A percentile compares a stretch with the other conserved stretches of the same genome.
Conservation (phyloP, 2,797 vertebrate species). For the Mus minutoides region DNA sequence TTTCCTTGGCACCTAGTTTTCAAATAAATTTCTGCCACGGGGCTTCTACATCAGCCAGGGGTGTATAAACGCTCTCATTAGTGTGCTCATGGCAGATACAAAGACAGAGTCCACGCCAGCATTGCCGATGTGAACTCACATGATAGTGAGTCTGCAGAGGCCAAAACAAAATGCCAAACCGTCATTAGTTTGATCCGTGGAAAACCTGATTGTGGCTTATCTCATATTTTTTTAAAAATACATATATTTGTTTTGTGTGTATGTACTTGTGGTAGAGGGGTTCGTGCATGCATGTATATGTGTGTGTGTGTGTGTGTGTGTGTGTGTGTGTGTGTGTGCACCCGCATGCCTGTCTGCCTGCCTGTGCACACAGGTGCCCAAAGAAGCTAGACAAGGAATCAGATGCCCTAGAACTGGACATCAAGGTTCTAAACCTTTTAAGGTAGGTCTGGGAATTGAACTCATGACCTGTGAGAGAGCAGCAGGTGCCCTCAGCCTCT, state of each 20-base stretch:
- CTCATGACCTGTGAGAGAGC: neutral
- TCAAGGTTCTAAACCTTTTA: neutral
- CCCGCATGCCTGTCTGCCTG: neutral
- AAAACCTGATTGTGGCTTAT: neutral
- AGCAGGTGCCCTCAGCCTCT: neutral
- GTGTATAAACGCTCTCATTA: neutral
- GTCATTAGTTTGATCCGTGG: neutral
- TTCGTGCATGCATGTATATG: neutral
- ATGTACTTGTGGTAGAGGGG: neutral
- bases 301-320: no score
- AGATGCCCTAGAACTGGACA: neutral
- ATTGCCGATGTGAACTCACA: neutral
- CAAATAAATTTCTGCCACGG: constrained; percentile 18
- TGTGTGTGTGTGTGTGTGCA: neutral
- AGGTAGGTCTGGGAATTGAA: neutral
- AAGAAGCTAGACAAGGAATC: neutral
- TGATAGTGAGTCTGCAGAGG: neutral
- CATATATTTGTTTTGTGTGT: neutral
- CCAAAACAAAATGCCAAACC: neutral
- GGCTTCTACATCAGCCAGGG: neutral
- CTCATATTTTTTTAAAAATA: neutral
- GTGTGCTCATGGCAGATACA: neutral
- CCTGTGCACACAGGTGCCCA: no score
- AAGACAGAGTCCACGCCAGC: neutral
- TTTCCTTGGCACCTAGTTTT: constrained; percentile 21